Percentiles rank a stretch among this genome's conserved stretches.
These are phyloP conservation scores for Matsumurasca onukii DNA, from an alignment of 1,140 invertebrate genomes.

Conservation along the genomic window DNA sequence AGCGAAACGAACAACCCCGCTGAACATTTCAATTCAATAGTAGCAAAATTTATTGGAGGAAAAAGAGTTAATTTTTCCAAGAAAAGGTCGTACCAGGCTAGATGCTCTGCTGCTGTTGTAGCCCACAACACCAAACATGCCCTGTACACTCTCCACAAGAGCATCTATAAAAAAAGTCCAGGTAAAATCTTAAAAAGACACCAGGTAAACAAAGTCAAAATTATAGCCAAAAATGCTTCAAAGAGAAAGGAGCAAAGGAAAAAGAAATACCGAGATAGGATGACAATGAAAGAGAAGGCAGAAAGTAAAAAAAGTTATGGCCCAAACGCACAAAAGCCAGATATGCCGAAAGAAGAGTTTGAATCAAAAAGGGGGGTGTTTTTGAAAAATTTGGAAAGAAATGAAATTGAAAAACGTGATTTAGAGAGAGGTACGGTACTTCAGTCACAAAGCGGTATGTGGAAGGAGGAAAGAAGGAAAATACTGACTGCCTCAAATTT, in stretches of 20 bases:
- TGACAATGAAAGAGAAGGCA: background rate
- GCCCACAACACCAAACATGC: background rate
- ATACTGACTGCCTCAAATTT: background rate
- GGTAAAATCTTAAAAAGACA: background rate
- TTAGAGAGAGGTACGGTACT: background rate
- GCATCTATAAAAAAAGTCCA: background rate
- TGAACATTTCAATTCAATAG: constrained; percentile 5
- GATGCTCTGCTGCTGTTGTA: background rate
- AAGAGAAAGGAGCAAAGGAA: background rate
- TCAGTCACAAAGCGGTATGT: no score
- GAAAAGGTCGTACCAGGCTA: constrained; percentile 9
- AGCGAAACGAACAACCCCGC: background rate
- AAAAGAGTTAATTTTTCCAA: background rate
- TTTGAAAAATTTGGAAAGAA: background rate
- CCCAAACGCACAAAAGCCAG: no score
- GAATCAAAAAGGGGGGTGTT: background rate
- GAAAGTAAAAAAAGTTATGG: background rate
- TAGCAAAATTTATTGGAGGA: background rate
- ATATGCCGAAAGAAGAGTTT: no score
- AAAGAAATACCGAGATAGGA: background rate
- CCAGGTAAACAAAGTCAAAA: background rate
- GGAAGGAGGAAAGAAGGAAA: background rate
- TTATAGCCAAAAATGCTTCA: background rate
- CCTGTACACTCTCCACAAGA: background rate
- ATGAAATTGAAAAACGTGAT: background rate